Evolutionary conservation across 2,797 vertebrate species (phyloP), one percentile per base, ranked within the genome.

Genomic region (Pitangus sulphuratus): DNA sequence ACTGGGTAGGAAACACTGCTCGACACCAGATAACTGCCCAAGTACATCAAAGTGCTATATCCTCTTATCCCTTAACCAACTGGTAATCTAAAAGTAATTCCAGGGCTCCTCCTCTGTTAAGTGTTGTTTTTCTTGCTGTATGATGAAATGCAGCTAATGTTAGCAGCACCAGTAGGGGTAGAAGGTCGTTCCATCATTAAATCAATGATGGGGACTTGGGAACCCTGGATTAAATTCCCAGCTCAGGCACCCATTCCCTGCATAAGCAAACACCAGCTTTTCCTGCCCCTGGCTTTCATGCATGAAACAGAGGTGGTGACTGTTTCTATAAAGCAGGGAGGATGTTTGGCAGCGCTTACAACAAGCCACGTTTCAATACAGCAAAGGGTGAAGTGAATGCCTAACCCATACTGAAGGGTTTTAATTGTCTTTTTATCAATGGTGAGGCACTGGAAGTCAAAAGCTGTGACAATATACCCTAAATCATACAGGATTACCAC

Each of bases 401-500:
- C 72, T 84, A 76, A 66, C 81, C 60, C 51, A 53, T 20, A n/a
- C 40, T 60, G 21, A 89, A 90, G 66, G 37, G 56, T 22, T 89
- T 84, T 64, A 74, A 82, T 77, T 91, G 77, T 92, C 47, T 65
- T 97, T 93, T 91, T 83, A 77, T 94, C 90, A 95, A 92, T 93
- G 83, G 65, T 26, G 53, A 87, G 60, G 61, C 74, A 57, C 1
- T 70, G 75, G 74, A 84, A 95, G 77, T 94, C 87, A 91, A 82
- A 74, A 84, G 64, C 93, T 87, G 35, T 82, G 80, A 89, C 85
- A 94, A 95, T 94, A 95, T 40, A 95, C 70, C 78, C 94, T 61
- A 94, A 91, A 95, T 91, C 87, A 91, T 60, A 79, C 87, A 83
- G 79, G 94, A 96, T 96, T 96, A 95, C 89, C 45, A 89, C 64